phyloP scores from a whole-genome alignment of 2,797 vertebrate genomes.

The Anisognathus igniventris region DNA sequence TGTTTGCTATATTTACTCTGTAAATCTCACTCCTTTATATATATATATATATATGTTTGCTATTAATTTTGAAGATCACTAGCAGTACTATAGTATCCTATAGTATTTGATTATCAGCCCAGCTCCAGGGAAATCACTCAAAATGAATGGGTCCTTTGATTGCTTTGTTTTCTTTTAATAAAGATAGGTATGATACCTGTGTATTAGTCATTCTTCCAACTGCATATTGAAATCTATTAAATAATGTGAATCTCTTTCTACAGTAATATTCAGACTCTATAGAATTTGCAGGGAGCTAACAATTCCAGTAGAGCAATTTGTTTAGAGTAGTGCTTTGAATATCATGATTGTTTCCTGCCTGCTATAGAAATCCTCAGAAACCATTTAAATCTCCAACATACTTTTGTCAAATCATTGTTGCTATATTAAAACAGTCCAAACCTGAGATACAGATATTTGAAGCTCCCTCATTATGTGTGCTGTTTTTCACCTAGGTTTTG shows the following conservation, averaged over 20 bases:
- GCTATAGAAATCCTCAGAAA: background rate
- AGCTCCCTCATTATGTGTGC: background rate
- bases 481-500: constrained; percentile 12
- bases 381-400: background rate
- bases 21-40: background rate
- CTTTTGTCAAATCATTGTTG: background rate
- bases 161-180: constrained; percentile 7
- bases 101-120: background rate
- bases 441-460: background rate
- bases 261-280: background rate
- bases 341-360: background rate
- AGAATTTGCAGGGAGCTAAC: background rate
- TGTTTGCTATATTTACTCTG: background rate
- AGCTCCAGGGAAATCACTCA: background rate
- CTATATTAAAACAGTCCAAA: background rate
- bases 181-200: background rate
- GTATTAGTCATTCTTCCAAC: background rate
- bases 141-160: background rate
- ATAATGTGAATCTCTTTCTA: background rate
- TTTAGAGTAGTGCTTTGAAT: background rate
- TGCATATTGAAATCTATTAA: background rate
- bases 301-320: background rate
- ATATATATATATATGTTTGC: background rate
- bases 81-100: background rate
- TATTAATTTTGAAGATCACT: background rate